Conservation (phyloP, 2,797 vertebrate genomes). For the Aulostomus chinensis region DNA sequence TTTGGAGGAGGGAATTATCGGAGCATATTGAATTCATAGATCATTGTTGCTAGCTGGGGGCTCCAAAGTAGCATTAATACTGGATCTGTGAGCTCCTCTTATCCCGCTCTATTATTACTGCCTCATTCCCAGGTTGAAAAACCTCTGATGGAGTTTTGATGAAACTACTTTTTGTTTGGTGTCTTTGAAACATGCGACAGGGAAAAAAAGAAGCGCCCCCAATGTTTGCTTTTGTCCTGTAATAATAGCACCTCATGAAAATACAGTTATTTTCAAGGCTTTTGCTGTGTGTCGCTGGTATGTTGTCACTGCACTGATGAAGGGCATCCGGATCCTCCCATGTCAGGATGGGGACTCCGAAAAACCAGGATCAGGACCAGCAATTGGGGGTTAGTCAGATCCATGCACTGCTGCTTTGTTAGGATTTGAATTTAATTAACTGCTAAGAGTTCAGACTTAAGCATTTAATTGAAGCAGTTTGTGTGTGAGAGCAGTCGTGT, state of each 20-base stretch:
- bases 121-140: conserved; percentile 22
- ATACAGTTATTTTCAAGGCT: conserved; percentile 11
- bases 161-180: conserved; percentile 24
- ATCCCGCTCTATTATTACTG: conserved; percentile 39
- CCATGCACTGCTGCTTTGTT: no score
- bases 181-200: conserved; percentile 33
- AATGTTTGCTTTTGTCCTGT: conserved; percentile 4
- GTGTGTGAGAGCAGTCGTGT: neutral
- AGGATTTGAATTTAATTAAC: no score
- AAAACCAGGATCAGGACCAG: no score
- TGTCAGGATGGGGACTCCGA: no score
- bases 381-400: no score
- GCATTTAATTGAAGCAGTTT: no score
- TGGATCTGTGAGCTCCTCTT: conserved; percentile 52
- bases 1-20: conserved; percentile 59
- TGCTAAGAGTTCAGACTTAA: no score
- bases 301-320: conserved; percentile 18
- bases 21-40: conserved; percentile 75
- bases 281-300: neutral
- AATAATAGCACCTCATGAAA: neutral
- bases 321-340: neutral
- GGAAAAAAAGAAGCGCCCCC: no score
- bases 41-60: conserved; percentile 68
- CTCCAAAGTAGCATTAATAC: conserved; percentile 73
- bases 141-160: conserved; percentile 37